Conservation (phyloP, 2,888 invertebrate genomes). For the Acrobasis repandana region DNA sequence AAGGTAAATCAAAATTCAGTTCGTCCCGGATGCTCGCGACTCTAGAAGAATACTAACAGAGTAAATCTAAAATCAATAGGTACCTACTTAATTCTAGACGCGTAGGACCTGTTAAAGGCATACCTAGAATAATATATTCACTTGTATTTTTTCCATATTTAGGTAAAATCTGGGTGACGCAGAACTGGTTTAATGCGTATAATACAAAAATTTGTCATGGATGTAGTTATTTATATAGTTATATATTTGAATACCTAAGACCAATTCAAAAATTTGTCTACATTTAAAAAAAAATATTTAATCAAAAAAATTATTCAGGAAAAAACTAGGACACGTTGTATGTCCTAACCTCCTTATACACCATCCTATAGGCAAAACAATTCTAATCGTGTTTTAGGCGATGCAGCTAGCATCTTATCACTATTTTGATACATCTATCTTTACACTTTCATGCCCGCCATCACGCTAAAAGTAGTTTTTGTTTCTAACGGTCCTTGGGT, state of each 20-base stretch:
- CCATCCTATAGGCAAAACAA: neutral
- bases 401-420: neutral
- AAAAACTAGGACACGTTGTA: too few species aligned
- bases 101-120: neutral
- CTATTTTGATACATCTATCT: neutral
- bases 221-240: too few species aligned
- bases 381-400: neutral
- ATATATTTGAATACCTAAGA: too few species aligned
- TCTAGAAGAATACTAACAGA: constrained; percentile 1
- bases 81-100: neutral
- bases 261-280: too few species aligned
- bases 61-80: neutral
- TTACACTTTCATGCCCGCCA: neutral
- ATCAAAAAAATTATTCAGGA: too few species aligned
- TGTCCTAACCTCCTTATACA: too few species aligned
- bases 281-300: too few species aligned
- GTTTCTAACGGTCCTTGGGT: neutral
- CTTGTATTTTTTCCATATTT: neutral
- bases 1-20: neutral
- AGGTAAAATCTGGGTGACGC: neutral
- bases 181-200: too few species aligned
- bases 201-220: too few species aligned
- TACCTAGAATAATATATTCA: neutral
- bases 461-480: neutral
- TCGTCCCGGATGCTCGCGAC: neutral